Conservation (phyloP, 2,888 invertebrate species). For the Nomada lathburiana region DNA sequence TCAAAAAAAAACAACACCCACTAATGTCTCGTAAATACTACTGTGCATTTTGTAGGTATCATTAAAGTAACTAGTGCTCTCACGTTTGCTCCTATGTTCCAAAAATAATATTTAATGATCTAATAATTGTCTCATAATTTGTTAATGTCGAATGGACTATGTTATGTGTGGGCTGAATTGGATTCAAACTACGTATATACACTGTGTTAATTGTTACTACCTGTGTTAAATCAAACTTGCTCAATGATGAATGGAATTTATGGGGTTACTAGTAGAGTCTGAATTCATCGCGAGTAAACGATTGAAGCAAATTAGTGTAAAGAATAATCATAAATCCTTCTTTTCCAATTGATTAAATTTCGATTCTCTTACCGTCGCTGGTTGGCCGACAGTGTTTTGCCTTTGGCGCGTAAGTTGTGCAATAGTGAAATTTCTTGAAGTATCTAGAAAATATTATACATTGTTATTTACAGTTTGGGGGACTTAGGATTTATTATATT, state of each 20-base stretch:
- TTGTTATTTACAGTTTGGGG: not conserved
- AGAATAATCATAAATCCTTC: not conserved
- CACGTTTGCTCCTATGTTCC: not conserved
- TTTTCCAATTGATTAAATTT: not conserved
- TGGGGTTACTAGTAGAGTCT: not conserved
- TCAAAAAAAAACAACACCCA: not conserved
- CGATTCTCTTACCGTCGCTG: constrained; percentile 86
- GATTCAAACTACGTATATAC: not conserved
- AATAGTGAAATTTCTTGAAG: constrained; percentile 88
- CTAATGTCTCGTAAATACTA: not conserved
- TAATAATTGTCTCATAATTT: not conserved
- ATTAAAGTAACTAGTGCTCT: not conserved
- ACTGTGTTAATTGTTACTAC: not conserved
- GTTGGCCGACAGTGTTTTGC: constrained; percentile 87
- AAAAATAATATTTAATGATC: not conserved
- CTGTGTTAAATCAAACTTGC: not conserved
- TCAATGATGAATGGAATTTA: not conserved
- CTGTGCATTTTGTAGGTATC: not conserved
- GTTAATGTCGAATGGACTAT: not conserved
- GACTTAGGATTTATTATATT: not conserved
- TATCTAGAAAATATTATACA: constrained; percentile 80
- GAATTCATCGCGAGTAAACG: not conserved
- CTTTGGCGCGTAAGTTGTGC: constrained; percentile 86
- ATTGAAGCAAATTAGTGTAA: not conserved
- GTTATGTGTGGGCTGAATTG: not conserved